Evolutionary conservation across 2,797 vertebrate species (phyloP).

Genomic region (Mus minutoides): DNA sequence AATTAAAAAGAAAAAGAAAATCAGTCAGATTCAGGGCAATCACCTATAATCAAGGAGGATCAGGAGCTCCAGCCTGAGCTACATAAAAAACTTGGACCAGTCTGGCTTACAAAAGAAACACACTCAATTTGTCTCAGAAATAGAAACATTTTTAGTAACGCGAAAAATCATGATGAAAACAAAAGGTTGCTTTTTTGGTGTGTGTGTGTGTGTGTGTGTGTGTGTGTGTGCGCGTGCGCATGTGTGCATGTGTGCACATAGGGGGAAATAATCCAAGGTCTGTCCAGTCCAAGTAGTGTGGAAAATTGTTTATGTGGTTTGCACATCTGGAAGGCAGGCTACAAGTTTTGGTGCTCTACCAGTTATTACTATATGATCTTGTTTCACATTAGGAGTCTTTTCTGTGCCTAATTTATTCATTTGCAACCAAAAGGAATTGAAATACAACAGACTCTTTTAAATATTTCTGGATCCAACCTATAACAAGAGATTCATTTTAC

Average conservation of each 20-base stretch:
- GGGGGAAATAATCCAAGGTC: neutral
- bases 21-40: neutral
- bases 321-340: neutral
- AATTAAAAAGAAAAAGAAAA: neutral
- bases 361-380: constrained; percentile 15
- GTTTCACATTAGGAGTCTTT: neutral
- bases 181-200: neutral
- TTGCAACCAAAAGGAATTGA: neutral
- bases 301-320: constrained; percentile 35
- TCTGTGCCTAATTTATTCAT: neutral
- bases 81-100: neutral
- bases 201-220: too few species aligned
- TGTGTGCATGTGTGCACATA: too few species aligned
- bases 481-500: constrained; percentile 20
- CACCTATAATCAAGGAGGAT: neutral
- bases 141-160: neutral
- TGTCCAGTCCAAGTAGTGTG: neutral
- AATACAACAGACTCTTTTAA: neutral
- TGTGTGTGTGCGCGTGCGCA: too few species aligned
- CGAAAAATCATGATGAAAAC: neutral
- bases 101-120: neutral
- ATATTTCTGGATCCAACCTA: neutral
- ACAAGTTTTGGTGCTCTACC: neutral
- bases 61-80: neutral
- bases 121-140: neutral